Evolutionary conservation across 2,888 invertebrate species (phyloP).

Genomic region (Mythimna pallens): DNA sequence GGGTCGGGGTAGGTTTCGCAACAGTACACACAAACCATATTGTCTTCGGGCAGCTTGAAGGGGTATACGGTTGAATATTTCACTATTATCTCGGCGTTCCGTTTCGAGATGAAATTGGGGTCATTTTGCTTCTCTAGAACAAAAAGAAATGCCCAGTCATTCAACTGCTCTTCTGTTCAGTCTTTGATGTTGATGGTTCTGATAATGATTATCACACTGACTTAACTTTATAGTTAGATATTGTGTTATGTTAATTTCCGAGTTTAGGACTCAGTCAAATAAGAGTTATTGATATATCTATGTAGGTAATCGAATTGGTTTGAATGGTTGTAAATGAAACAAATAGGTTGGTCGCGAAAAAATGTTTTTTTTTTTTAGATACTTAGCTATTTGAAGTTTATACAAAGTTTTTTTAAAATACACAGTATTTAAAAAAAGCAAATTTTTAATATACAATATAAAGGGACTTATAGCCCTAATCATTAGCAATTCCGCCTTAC

Average conservation of each 20-base stretch:
- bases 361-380: too few species aligned
- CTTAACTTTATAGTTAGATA: slow-evolving; percentile 37
- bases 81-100: slow-evolving; percentile 86
- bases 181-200: slow-evolving; percentile 39
- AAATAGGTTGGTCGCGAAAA: background rate
- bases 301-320: background rate
- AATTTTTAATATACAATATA: background rate
- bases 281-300: background rate
- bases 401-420: background rate
- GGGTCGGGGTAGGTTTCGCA: slow-evolving; percentile 81
- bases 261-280: slow-evolving; percentile 1
- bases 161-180: slow-evolving; percentile 68
- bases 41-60: slow-evolving; percentile 84
- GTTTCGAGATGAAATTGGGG: slow-evolving; percentile 82
- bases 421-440: too few species aligned
- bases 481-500: too few species aligned
- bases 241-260: background rate
- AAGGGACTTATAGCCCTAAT: too few species aligned
- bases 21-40: slow-evolving; percentile 87
- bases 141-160: slow-evolving; percentile 88
- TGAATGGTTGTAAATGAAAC: background rate
- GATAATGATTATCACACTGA: slow-evolving; percentile 32
- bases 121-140: slow-evolving; percentile 84
- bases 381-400: background rate
- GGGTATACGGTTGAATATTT: slow-evolving; percentile 86